A percentile compares a stretch with the other conserved stretches of the same genome.
Conservation (phyloP, 2,888 invertebrate species). For the Protodeltote pygarga region DNA sequence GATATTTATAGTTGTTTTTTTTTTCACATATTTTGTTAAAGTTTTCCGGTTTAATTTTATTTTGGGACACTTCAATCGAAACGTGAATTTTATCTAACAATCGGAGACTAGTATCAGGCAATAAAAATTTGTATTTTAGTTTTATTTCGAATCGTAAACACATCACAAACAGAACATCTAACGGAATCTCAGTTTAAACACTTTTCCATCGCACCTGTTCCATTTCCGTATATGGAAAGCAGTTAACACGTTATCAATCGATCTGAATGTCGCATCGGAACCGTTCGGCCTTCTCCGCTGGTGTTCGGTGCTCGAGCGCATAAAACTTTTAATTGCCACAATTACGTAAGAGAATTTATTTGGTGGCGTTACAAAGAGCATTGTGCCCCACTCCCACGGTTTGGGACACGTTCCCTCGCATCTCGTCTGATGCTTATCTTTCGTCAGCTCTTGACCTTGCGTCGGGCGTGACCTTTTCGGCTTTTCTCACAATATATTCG, state of each 20-base stretch:
- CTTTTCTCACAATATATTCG: slow-evolving; percentile 61
- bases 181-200: slow-evolving; percentile 30
- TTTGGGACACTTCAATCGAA: background rate
- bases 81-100: slow-evolving; percentile 9
- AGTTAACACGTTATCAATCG: slow-evolving; percentile 43
- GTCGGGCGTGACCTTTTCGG: slow-evolving; percentile 69
- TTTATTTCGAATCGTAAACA: slow-evolving; percentile 42
- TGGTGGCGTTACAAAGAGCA: slow-evolving; percentile 65
- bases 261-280: slow-evolving; percentile 55
- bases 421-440: slow-evolving; percentile 68
- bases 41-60: slow-evolving; percentile 5
- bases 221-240: slow-evolving; percentile 38
- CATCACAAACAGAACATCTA: slow-evolving; percentile 29
- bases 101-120: slow-evolving; percentile 22
- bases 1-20: background rate
- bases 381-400: slow-evolving; percentile 75
- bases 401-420: slow-evolving; percentile 68
- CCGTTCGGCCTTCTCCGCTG: slow-evolving; percentile 28
- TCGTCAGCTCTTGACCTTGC: slow-evolving; percentile 73
- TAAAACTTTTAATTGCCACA: slow-evolving; percentile 76
- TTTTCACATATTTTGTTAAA: background rate
- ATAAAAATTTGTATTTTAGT: slow-evolving; percentile 38
- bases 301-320: slow-evolving; percentile 44
- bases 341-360: slow-evolving; percentile 77
- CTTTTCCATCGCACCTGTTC: slow-evolving; percentile 39